These are phyloP conservation scores for Pleuronectes platessa DNA, from an alignment of 2,113 vertebrate species.

Conservation along the genomic window DNA sequence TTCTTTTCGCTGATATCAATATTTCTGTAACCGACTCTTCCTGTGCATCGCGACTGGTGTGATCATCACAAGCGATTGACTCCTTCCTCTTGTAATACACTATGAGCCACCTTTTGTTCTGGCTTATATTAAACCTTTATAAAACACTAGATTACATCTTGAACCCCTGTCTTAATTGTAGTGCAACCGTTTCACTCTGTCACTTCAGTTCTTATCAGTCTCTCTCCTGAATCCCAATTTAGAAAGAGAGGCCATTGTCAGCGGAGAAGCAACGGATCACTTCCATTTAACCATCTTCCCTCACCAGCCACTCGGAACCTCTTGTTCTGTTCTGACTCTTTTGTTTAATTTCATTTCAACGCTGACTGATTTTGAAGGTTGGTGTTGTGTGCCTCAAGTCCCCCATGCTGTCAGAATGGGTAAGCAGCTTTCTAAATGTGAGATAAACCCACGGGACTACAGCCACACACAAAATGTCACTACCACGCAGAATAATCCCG, in stretches of 20 bases:
- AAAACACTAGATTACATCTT: no score
- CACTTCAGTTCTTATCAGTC: not conserved
- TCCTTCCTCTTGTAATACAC: no score
- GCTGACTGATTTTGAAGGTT: slow-evolving; percentile 66
- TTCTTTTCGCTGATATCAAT: no score
- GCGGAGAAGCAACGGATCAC: slow-evolving; percentile 25
- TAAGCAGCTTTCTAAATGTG: slow-evolving; percentile 71
- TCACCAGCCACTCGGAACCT: slow-evolving; percentile 42
- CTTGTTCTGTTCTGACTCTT: slow-evolving; percentile 63
- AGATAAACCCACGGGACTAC: slow-evolving; percentile 52
- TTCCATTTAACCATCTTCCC: slow-evolving; percentile 34
- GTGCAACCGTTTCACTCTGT: not conserved
- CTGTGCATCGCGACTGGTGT: no score
- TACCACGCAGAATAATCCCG: slow-evolving; percentile 52
- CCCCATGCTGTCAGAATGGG: slow-evolving; percentile 60
- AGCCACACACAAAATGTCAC: slow-evolving; percentile 66
- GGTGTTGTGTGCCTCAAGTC: slow-evolving; percentile 49
- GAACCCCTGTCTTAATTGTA: not conserved
- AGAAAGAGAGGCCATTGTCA: slow-evolving; percentile 1
- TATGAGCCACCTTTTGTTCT: no score
- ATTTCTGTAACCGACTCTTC: no score
- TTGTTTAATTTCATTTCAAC: slow-evolving; percentile 70
- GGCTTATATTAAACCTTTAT: no score
- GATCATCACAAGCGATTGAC: no score
- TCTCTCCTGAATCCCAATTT: slow-evolving; percentile 26